Evolutionary conservation across 2,797 vertebrate genomes (phyloP), one percentile per base, ranked within the genome.

Genomic region (Melanotaenia boesemani): DNA sequence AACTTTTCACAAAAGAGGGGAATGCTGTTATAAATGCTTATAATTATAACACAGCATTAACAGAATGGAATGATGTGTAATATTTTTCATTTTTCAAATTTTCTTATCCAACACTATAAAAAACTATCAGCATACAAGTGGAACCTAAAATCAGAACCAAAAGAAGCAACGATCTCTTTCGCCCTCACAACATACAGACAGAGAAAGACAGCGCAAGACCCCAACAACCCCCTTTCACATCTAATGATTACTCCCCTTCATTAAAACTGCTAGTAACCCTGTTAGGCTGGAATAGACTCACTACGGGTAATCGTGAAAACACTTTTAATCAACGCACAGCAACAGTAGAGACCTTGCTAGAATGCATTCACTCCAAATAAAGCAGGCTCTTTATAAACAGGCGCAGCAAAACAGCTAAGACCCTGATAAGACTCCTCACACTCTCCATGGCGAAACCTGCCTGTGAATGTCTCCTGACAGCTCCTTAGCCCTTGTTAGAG

Each of bases 341-440:
- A 94, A 93, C 93, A 94, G 92, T 87, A 87, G 92, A 90, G 93
- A 94, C 93, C 93, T 93, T 92, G 93, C 93, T 94, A 94, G 91
- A 88, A 94, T 85, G 86, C 91, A 79, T 92, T 93, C 91, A 87
- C 91, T 94, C 92, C 92, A 93, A 93, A 93, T 91, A 92, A 93
- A 93, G 91, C 89, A 84, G 88, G 73, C 91, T 93, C 88, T 89
- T 91, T 86, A 90, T 88, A 92, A 90, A 92, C 91, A 93, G 90
- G 83, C 89, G 75, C 91, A 89, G 88, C 90, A 93, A 92, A 93
- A 92, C 91, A 93, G 90, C 89, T 79, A 91, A 90, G 92, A 92
- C 91, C 92, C 91, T 85, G 93, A 90, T 93, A 90, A 91, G 88
- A 92, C 92, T 94, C 90, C 91, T 93, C 92, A 93, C 93, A 94